Evolutionary conservation across 2,888 invertebrate species (phyloP), one percentile per base, ranked within the genome.

Genomic region (Diarsia mendica): DNA sequence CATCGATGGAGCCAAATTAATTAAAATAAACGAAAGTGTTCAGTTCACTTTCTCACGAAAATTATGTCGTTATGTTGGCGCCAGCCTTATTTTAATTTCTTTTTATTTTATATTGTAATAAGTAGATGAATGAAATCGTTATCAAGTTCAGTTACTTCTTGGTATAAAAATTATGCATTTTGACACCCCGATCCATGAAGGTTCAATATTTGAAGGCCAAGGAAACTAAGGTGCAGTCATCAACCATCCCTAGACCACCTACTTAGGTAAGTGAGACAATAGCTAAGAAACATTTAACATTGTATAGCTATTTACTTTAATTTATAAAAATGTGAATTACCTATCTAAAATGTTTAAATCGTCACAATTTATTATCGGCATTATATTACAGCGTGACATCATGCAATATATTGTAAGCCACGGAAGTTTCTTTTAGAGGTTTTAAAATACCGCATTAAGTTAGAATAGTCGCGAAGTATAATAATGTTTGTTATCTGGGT

Each of bases 1-100:
- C 55, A 65, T 68, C 49, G 13, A 63, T 53, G 58, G 23, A 49
- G 3, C 55, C 55, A 48, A 63, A 69, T 65, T 39, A 67, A 78
- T 78, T 68, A 69, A 78, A 64, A 63, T 48, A 72, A 67, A 79
- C 6, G 63, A 73, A 67, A 73, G 58, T 73, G 28, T 18, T 18
- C 20, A 11, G 28, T 18, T 18, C 20, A 11, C 74, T 81, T 79
- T 83, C 74, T 33, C 58, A 63, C n/a, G 46, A 15, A 39, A 66
- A 67, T 44, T 44, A 63, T 69, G 33, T 67, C 48, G 44, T 78
- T 44, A 69, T 11, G 1, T 18, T 67, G 79, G 74, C 69, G 79
- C 53, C 73, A 67, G 11, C 2, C n/a, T 49, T 46, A 55, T 58
- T 48, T 48, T 10, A 28, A 39, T 28, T 28, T 28, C 1, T 28